Base-by-base conservation (phyloP, 2,113 vertebrate species). In the Cololabis saira region DNA sequence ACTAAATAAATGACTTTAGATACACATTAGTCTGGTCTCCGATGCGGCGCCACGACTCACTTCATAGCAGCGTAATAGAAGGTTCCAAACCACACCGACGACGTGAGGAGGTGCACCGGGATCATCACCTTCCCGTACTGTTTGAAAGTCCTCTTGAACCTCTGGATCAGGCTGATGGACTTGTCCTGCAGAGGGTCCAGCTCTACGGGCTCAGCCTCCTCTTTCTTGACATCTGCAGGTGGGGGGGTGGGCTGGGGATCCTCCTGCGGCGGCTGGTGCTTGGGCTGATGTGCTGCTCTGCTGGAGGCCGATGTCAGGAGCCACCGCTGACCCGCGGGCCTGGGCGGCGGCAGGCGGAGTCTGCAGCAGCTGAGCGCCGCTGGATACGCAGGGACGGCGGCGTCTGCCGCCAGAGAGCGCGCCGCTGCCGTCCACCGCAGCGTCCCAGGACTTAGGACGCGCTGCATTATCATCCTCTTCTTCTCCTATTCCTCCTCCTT, bases 101-200 rank as follows among this genome's bases (percentile, higher is more conserved):
- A 99, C 12, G 96, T 99, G 74, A 98, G 5, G 55, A 98, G 90
- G 76, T 99, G 97, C 12, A 99, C 94, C 2, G 97, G 96, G 82
- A 99, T 96, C 94, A 99, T 86, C 71, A 99, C 98, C 91, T 98
- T 99, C 62, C 97, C 96, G 41, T 99, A 98, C 61, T 99, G 97
- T 82, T 96, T 98, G 83, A 99, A 96, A 58, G 95, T 97, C 70
- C 74, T 97, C 91, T 98, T 98, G 87, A 99, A 99, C 77, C 98
- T 94, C 78, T 97, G 96, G 66, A 92, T 90, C 0, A 99, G 93
- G 51, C 95, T 92, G 43, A 95, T 96, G 70, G 97, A 97, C 70
- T 92, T 95, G 82, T 99, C 97, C 86, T 98, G 95, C 73, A 99
- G 91, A 1, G 97, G 97, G 87, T 99, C 98, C 5, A 86, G 24